Base-by-base conservation (phyloP, 2,888 invertebrate genomes). In the Erynnis tages region DNA sequence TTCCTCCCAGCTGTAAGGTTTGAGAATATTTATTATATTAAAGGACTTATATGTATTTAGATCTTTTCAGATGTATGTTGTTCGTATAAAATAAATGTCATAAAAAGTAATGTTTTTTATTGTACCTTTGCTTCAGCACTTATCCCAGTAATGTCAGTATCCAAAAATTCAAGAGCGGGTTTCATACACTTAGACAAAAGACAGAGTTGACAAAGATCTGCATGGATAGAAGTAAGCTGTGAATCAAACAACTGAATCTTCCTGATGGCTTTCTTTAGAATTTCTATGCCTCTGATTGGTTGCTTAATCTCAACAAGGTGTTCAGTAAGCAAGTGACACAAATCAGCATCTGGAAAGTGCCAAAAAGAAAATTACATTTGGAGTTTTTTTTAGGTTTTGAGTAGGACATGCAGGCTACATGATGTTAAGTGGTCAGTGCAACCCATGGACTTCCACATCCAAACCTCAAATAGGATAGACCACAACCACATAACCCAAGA, bases 221-320 rank as follows among this genome's bases (percentile, higher is more conserved):
- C 95, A 85, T 99, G 98, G 61, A 98, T 94, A 1, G 98, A 96
- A 21, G 98, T 98, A 57, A 98, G 87, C 79, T 98, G 98, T 8
- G 96, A 94, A 66, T 96, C 95, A 81, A 93, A 94, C 13, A 96
- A 82, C 73, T 97, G 96, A 62, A 98, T 94, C 82, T 97, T 97
- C 61, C 94, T 92, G 59, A 98, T 96, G 10, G 97, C 97, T 72
- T 93, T 93, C 59, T 92, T 92, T 46, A 98, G 76, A 46, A 97
- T 90, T 71, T 93, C 92, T 54, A 98, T 96, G 11, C 98, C 98
- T 71, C 94, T 91, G 62, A 96, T 92, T 13, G 96, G 93, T 76
- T 94, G 93, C 71, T 94, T 93, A 38, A 93, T 90, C 65, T 96
- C 94, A 6, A 96, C 92, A 61, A 98, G 82, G 67, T 93, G 93